phyloP scores from a whole-genome alignment of 1,140 invertebrate species.

The Leucophenga varia region DNA sequence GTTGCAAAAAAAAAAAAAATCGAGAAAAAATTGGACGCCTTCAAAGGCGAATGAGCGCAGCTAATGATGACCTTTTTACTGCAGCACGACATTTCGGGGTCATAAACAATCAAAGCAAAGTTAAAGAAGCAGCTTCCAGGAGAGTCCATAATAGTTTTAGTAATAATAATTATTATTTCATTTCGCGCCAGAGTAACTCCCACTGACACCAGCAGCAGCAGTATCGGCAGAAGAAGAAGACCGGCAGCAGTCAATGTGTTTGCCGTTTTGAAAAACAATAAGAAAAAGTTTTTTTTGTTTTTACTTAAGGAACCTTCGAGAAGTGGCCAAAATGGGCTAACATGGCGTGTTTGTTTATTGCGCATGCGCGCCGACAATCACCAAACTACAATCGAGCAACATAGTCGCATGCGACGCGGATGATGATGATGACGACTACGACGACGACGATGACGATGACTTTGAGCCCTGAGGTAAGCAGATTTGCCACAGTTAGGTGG shows the following conservation, averaged over 20 bases:
- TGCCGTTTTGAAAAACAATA: background rate
- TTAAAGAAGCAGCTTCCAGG: background rate
- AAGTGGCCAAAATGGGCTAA: conserved; percentile 32
- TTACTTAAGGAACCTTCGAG: no score
- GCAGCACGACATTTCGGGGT: conserved; percentile 51
- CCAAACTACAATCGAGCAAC: no score
- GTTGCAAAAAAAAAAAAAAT: conserved; percentile 31
- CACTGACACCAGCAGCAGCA: conserved; percentile 52
- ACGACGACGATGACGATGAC: conserved; percentile 19
- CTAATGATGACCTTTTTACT: conserved; percentile 52
- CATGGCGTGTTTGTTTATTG: conserved; percentile 52
- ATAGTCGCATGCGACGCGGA: conserved; percentile 17
- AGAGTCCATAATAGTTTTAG: conserved; percentile 42
- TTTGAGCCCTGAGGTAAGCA: conserved; percentile 14
- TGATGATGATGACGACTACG: conserved; percentile 21
- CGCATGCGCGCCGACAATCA: conserved; percentile 45
- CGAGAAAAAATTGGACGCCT: conserved; percentile 45
- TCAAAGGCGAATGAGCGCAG: conserved; percentile 13
- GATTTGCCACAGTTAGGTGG: conserved; percentile 19
- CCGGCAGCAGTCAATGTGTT: background rate
- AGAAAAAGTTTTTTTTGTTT: no score
- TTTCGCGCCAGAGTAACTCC: conserved; percentile 50
- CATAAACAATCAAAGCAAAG: conserved; percentile 43
- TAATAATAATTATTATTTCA: conserved; percentile 55
- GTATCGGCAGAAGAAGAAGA: background rate